These are phyloP conservation scores for Esox lucius DNA, from an alignment of 2,797 vertebrate species.

Conservation along the genomic window DNA sequence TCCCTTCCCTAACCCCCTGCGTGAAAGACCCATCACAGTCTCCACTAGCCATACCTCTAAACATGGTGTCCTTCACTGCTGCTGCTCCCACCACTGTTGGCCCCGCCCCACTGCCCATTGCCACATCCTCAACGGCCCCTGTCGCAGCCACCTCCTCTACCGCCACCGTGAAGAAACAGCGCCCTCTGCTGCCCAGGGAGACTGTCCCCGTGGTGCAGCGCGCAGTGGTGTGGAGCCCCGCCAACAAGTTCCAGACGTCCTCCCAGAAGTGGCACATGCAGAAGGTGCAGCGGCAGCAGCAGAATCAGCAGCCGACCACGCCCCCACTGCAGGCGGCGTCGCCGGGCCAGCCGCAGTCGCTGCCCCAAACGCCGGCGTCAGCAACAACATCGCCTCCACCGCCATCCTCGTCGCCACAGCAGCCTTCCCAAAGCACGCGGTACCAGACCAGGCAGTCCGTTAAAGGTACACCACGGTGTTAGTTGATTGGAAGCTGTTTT, in stretches of 20 bases:
- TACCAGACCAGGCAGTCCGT: conserved; percentile 97
- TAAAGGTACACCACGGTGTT: conserved; percentile 81
- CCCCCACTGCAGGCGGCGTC: conserved; percentile 55
- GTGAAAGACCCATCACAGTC: conserved; percentile 77
- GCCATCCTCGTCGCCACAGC: conserved; percentile 66
- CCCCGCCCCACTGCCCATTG: conserved; percentile 53
- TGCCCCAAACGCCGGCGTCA: conserved; percentile 35
- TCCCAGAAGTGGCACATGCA: conserved; percentile 99
- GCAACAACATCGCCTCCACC: conserved; percentile 41
- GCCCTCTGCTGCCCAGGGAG: conserved; percentile 93
- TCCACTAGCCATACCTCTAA: conserved; percentile 73
- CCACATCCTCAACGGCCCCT: conserved; percentile 49
- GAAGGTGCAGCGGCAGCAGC: conserved; percentile 93
- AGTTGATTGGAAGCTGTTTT: no score
- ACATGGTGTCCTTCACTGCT: conserved; percentile 74
- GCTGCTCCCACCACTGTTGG: conserved; percentile 72
- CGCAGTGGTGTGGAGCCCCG: conserved; percentile 92
- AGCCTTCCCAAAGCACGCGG: conserved; percentile 89
- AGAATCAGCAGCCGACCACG: conserved; percentile 77
- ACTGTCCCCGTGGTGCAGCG: conserved; percentile 90
- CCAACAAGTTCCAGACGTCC: conserved; percentile 93
- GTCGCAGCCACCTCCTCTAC: conserved; percentile 46
- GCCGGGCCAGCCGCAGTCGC: conserved; percentile 47
- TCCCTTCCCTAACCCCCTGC: conserved; percentile 66
- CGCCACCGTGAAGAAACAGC: conserved; percentile 89